Evolutionary conservation across 1,140 invertebrate species (phyloP).

Genomic region (Conus betulinus): DNA sequence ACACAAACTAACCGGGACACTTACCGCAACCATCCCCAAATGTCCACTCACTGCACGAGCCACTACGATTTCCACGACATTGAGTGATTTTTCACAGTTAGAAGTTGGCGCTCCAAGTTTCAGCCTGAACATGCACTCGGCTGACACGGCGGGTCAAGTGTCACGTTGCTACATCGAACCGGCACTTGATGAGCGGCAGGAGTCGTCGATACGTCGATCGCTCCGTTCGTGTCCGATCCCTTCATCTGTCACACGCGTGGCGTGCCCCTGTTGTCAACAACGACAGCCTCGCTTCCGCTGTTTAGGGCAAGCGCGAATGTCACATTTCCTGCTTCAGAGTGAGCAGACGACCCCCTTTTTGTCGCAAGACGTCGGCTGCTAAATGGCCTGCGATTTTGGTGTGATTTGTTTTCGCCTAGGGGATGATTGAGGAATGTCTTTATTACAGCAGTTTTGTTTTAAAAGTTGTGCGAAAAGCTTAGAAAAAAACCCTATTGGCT

Average conservation of each 20-base stretch:
- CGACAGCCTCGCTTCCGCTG: slow-evolving; percentile 44
- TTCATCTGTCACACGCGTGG: slow-evolving; percentile 28
- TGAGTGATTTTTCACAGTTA: too few relatives aligned
- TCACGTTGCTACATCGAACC: background rate
- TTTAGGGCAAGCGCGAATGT: slow-evolving; percentile 34
- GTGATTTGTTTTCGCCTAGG: too few relatives aligned
- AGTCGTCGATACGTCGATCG: slow-evolving; percentile 16
- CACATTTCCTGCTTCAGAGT: slow-evolving; percentile 13
- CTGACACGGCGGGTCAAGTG: background rate
- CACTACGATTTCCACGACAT: too few relatives aligned
- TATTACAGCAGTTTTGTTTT: background rate
- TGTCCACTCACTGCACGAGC: too few relatives aligned
- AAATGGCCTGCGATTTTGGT: too few relatives aligned
- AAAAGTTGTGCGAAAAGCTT: background rate
- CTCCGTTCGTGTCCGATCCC: background rate
- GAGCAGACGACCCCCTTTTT: slow-evolving; percentile 21
- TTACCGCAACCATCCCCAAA: too few relatives aligned
- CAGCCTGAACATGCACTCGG: too few relatives aligned
- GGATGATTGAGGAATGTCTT: background rate
- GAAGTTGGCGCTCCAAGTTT: too few relatives aligned
- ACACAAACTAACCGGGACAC: too few relatives aligned
- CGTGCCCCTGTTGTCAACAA: slow-evolving; percentile 42
- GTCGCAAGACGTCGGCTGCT: background rate
- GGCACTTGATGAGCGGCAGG: background rate
- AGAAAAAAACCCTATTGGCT: background rate